Evolutionary conservation across 2,797 vertebrate species (phyloP), one percentile per base, ranked within the genome.

Genomic region (Otolemur crassicaudatus): DNA sequence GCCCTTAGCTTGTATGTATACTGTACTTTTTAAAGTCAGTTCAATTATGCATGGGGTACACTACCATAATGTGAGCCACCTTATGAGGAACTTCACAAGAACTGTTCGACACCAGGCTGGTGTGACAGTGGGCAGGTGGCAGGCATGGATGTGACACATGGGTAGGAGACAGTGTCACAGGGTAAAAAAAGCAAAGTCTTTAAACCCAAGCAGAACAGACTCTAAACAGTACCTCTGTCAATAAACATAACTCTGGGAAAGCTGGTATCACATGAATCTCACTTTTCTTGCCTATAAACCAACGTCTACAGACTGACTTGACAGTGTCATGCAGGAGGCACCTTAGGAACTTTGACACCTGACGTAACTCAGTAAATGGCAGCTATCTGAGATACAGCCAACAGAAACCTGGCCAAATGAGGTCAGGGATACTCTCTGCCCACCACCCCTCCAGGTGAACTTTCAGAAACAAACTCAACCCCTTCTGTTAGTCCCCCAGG

Each of bases 1-100:
- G 1, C 46, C 60, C 60, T 73, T 34, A 60, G 34, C 86, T 82
- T 77, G 79, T 23, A 88, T 89, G 77, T 67, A 43, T 58, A 53
- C 79, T 80, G 93, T 63, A 46, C 86, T 88, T 93, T 91, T 73
- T 73, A 80, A 81, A 91, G 34, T 77, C 75, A 79, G 31, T 85
- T 63, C 61, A 76, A 89, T 88, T 87, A 92, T 73, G 43, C 88
- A 60, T 72, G 34, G n/a, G 34, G 27, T 31, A 5, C 23, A 65
- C 63, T 91, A 75, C 49, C 34, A 73, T 4, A 79, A 73, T 16
- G 37, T 34, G 29, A 73, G 43, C 69, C 80, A 56, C 63, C 49
- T 12, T 80, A 60, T 2, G 27, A 22, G n/a, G 60, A 94, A 88
- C 2, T 0, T 73, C 60, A 84, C 37, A 81, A 60, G 72, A 90